These are phyloP conservation scores for Alosa sapidissima DNA, from an alignment of 2,797 vertebrate species.

Conservation along the genomic window DNA sequence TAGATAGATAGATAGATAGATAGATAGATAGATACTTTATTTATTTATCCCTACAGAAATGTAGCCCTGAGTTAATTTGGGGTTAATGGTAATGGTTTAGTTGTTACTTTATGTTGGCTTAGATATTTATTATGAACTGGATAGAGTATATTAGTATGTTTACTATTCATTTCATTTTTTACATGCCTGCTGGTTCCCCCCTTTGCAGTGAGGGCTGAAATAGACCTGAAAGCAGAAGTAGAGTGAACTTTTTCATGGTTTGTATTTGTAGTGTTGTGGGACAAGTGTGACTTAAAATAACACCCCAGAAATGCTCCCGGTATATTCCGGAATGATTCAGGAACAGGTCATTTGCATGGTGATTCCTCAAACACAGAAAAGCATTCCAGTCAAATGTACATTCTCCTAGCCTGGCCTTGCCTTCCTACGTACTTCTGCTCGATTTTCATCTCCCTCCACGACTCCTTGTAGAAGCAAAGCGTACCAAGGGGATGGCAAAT, in stretches of 20 bases:
- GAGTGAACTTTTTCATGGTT: background rate
- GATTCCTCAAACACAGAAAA: background rate
- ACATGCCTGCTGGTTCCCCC: constrained; percentile 47
- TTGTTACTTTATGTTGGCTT: background rate
- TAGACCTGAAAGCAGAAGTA: constrained; percentile 45
- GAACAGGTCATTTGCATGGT: background rate
- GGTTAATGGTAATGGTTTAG: background rate
- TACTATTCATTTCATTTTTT: constrained; percentile 10
- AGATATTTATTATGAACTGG: background rate
- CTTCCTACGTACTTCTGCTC: too few species aligned
- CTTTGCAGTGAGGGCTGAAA: constrained; percentile 40
- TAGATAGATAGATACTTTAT: too few species aligned
- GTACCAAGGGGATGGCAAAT: too few species aligned
- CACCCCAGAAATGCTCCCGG: too few species aligned
- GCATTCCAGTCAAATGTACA: background rate
- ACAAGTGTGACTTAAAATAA: too few species aligned
- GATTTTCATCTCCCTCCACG: too few species aligned
- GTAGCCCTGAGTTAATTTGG: background rate
- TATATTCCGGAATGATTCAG: background rate
- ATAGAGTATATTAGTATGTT: background rate
- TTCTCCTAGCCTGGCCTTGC: background rate
- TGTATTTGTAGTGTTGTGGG: background rate
- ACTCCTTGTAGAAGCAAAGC: too few species aligned
- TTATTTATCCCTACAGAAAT: too few species aligned
- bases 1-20: too few species aligned